Evolutionary conservation across 2,113 vertebrate species (phyloP), one percentile per base, ranked within the genome.

Genomic region (Vireo altiloquus): DNA sequence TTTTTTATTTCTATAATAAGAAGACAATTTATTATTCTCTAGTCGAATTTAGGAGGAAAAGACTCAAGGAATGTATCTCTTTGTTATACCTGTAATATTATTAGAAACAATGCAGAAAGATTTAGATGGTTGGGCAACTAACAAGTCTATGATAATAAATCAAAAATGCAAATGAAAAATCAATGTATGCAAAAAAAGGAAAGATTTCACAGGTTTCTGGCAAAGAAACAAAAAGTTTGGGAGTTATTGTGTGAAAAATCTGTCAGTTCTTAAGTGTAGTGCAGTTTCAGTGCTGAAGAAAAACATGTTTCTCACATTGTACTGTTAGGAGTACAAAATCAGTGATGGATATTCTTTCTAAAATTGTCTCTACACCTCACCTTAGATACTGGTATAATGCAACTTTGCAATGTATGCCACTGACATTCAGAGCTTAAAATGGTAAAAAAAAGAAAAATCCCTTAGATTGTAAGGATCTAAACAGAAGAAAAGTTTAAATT

Each of bases 251-350:
- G 50, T 54, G 40, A 94, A 92, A 92, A 94, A 89, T 96, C 89
- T 87, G 88, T 95, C 82, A 89, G 88, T 59, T 69, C 60, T n/a
- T 63, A 30, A 89, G 57, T 87, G 35, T 53, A 78, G 50, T 82
- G 81, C n/a, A 82, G 79, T 65, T 95, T 54, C 59, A 92, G 61
- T 57, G 71, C 77, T 96, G 70, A 89, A 97, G 75, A 89, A 86
- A 94, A 96, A 80, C 28, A 86, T 22, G 18, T 81, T 94, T 71
- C 83, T 33, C 19, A 80, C 56, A 87, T 86, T 97, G 76, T 92
- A 82, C 52, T 95, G 50, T 77, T 79, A 94, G 77, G 53, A 52
- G 19, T 80, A 87, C 74, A 87, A 95, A 97, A 96, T 97, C 96
- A 96, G 59, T 89, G 85, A 82, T 42, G 30, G 52, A 39, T 71